These are phyloP conservation scores for Hoplostethus mediterraneus DNA, from an alignment of 2,797 vertebrate species.

Conservation along the genomic window DNA sequence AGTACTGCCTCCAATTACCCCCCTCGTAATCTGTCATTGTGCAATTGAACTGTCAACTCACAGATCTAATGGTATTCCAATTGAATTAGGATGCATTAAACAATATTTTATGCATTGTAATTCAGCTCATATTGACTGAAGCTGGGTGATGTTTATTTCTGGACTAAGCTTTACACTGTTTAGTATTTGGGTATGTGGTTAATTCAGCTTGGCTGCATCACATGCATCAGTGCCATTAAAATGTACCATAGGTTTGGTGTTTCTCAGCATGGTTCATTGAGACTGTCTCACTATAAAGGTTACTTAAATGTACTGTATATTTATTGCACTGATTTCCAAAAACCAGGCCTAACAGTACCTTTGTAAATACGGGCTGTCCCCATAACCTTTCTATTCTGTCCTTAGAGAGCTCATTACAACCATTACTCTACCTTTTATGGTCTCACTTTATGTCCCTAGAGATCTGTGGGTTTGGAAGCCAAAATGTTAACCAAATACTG, in stretches of 20 bases:
- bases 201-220: slow-evolving; percentile 35
- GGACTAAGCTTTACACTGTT: slow-evolving; percentile 29
- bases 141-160: slow-evolving; percentile 52
- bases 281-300: slow-evolving; percentile 23
- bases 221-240: slow-evolving; percentile 25
- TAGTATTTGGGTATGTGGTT: slow-evolving; percentile 18
- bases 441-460: slow-evolving; percentile 32
- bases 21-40: slow-evolving; percentile 64
- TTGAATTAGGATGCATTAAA: slow-evolving; percentile 82
- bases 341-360: neutral
- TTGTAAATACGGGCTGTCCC: slow-evolving; percentile 3
- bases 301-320: slow-evolving; percentile 16
- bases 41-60: slow-evolving; percentile 68
- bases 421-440: slow-evolving; percentile 51
- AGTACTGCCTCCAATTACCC: slow-evolving; percentile 51
- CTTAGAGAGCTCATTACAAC: slow-evolving; percentile 39
- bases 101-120: slow-evolving; percentile 67
- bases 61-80: slow-evolving; percentile 79
- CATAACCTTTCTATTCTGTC: slow-evolving; percentile 22
- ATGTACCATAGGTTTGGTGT: neutral
- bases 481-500: slow-evolving; percentile 13
- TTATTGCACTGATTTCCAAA: slow-evolving; percentile 17
- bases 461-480: slow-evolving; percentile 16
- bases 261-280: slow-evolving; percentile 14
- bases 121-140: slow-evolving; percentile 59